These are phyloP conservation scores for Cotesia chilonis DNA, from an alignment of 1,140 invertebrate species.

Conservation along the genomic window DNA sequence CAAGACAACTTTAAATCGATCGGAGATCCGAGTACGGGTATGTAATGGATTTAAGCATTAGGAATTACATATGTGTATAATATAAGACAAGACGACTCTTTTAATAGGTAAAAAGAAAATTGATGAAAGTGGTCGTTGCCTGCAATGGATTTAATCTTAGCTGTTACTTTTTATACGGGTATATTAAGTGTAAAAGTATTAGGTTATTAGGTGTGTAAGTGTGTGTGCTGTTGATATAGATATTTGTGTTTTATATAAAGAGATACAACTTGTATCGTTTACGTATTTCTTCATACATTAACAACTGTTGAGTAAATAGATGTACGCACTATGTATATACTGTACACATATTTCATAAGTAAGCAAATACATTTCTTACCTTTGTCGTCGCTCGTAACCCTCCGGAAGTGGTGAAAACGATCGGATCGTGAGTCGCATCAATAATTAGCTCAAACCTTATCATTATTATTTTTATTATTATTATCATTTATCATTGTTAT, in stretches of 20 bases:
- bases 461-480: too few species aligned
- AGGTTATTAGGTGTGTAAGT: not conserved
- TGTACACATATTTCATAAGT: not conserved
- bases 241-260: not conserved
- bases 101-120: conserved; percentile 23
- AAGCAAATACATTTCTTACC: not conserved
- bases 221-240: not conserved
- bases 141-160: conserved; percentile 10
- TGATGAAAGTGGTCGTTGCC: conserved; percentile 31
- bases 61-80: not conserved
- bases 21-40: not conserved
- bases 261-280: too few species aligned
- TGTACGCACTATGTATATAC: not conserved
- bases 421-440: conserved; percentile 51
- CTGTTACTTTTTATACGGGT: not conserved
- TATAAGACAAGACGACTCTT: not conserved
- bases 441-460: not conserved
- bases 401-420: conserved; percentile 58
- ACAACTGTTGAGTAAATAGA: too few species aligned
- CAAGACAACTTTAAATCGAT: not conserved
- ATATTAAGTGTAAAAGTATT: not conserved
- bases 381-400: conserved; percentile 23
- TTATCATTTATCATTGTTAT: too few species aligned
- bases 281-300: not conserved
- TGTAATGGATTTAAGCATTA: conserved; percentile 11